Base-by-base conservation (phyloP, 2,797 vertebrate species). In the Carapus acus region DNA sequence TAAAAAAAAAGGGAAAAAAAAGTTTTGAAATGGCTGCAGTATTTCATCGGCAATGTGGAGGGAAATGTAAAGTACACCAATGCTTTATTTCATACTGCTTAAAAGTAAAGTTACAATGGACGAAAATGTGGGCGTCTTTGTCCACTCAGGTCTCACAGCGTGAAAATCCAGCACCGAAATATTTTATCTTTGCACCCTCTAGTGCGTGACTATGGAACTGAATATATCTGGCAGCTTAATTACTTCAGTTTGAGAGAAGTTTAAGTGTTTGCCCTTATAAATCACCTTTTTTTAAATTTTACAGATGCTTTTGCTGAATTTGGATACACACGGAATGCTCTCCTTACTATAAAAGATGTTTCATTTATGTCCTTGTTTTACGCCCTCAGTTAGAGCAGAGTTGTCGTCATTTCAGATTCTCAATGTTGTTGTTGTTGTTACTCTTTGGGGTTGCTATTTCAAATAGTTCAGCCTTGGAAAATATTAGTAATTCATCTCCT, bases 181-280 rank as follows among this genome's bases (percentile, higher is more conserved):
- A 44, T 51, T 70, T 74, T 56, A 49, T 65, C 31, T 77, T 81
- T 86, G 83, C 88, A 80, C 88, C 87, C 86, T 85, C 87, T 89
- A 87, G 87, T 86, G 87, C 83, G 76, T 66, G 3, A 49, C 75
- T 78, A 43, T 43, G 68, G 82, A 80, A 88, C 72, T 62, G 52
- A 67, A 64, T 51, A 24, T 64, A 65, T 48, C 71, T 33, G 62
- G 58, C 74, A 64, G 39, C 18, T 41, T 40, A 13, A 47, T 67
- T 41, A 56, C n/a, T n/a, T n/a, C 27, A 29, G 6, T 6, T 11
- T 40, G 5, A 47, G 33, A 40, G 18, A 40, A 16, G 29, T 11
- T 41, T 29, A 18, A 7, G n/a, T 18, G 2, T 33, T 33, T 33
- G 31, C 14, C 31, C 31, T 11, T 33, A 13, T 33, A 33, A 33